These are phyloP conservation scores for Cyprinodon tularosa DNA, from an alignment of 2,113 vertebrate genomes.

Conservation along the genomic window DNA sequence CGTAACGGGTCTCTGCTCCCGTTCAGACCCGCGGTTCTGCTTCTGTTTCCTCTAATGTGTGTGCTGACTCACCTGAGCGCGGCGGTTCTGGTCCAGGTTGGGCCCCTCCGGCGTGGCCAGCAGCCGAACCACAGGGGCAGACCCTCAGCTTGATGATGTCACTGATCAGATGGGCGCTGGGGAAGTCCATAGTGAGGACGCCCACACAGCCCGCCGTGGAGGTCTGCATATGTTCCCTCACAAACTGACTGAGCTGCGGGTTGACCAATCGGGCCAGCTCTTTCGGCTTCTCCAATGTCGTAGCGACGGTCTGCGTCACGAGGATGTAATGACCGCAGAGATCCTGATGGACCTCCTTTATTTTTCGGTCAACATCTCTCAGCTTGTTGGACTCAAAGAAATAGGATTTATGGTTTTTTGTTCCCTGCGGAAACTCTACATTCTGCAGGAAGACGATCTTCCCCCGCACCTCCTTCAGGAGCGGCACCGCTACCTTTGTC, in stretches of 20 bases:
- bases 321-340: slow-evolving; percentile 48
- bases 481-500: slow-evolving; percentile 29
- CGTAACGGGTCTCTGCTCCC: too few species aligned
- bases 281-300: accelerated
- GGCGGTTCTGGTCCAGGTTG: background rate
- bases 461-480: slow-evolving; percentile 49
- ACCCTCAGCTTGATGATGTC: slow-evolving; percentile 41
- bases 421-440: slow-evolving; percentile 23
- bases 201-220: slow-evolving; percentile 58
- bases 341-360: slow-evolving; percentile 2
- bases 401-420: slow-evolving; percentile 6
- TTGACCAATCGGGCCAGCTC: slow-evolving; percentile 34
- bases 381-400: slow-evolving; percentile 38
- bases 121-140: slow-evolving; percentile 30
- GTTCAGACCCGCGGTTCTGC: too few species aligned
- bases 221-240: slow-evolving; percentile 1
- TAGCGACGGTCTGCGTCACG: slow-evolving; percentile 28
- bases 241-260: slow-evolving; percentile 16
- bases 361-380: background rate
- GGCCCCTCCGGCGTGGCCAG: too few species aligned
- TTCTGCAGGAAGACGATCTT: slow-evolving; percentile 68
- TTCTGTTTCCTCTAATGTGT: too few species aligned
- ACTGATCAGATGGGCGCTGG: slow-evolving; percentile 52
- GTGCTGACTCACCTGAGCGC: too few species aligned
- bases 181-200: slow-evolving; percentile 63